Conservation (phyloP, 1,140 invertebrate genomes). For the Drosophila serrata region DNA sequence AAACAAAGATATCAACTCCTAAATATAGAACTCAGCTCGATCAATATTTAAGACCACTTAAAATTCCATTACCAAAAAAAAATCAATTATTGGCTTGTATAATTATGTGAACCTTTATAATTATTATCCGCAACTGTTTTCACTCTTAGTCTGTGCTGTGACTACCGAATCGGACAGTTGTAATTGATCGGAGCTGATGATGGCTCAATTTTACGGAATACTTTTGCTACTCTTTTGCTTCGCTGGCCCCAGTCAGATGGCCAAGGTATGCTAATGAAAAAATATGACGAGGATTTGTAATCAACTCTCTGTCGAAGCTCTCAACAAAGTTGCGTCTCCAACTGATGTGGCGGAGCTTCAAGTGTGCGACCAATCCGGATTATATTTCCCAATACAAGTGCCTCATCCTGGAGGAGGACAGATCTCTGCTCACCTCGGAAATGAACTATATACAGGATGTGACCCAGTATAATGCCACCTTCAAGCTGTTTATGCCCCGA, state of each 20-base stretch:
- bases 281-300: background rate
- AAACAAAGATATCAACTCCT: slow-evolving; percentile 25
- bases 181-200: slow-evolving; percentile 15
- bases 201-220: slow-evolving; percentile 26
- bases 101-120: slow-evolving; percentile 29
- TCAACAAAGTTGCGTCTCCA: slow-evolving; percentile 11
- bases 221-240: slow-evolving; percentile 20
- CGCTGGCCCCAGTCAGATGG: slow-evolving; percentile 3
- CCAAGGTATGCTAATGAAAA: slow-evolving; percentile 14
- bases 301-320: background rate
- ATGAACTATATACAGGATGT: slow-evolving; percentile 14
- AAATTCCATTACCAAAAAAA: slow-evolving; percentile 43
- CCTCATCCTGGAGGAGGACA: slow-evolving; percentile 32
- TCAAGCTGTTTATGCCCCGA: slow-evolving; percentile 26
- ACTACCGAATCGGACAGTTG: slow-evolving; percentile 11
- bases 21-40: background rate
- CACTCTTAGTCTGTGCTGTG: slow-evolving; percentile 3
- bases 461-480: slow-evolving; percentile 31
- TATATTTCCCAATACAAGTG: slow-evolving; percentile 31
- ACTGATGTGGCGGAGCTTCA: slow-evolving; percentile 43
- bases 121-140: slow-evolving; percentile 2
- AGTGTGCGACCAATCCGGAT: slow-evolving; percentile 12
- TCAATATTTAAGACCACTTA: slow-evolving; percentile 23
- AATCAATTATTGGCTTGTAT: slow-evolving; percentile 21
- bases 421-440: slow-evolving; percentile 23